Percentiles rank a stretch among this genome's conserved stretches.
These are phyloP conservation scores for Apodemus sylvaticus DNA, from an alignment of 2,113 vertebrate species.

Conservation along the genomic window DNA sequence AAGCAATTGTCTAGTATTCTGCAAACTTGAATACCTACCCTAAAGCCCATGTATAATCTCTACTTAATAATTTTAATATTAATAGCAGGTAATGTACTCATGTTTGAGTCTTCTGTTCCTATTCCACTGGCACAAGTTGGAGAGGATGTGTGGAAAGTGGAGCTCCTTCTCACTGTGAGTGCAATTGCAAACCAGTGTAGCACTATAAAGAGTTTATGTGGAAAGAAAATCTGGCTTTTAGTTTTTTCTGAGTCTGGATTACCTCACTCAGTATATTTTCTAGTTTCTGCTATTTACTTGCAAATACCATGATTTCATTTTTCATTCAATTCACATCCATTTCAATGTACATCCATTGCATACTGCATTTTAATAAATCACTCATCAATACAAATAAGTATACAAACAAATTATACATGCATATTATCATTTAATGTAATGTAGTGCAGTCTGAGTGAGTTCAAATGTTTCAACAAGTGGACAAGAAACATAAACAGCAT, in stretches of 20 bases:
- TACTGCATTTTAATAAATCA: background rate
- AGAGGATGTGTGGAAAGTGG: background rate
- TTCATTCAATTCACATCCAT: background rate
- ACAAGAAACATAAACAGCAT: background rate
- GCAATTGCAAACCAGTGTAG: background rate
- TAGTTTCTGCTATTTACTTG: background rate
- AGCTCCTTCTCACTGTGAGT: background rate
- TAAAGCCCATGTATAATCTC: background rate
- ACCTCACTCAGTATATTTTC: background rate
- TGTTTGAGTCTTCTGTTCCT: background rate
- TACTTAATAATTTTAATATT: background rate
- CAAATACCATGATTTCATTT: background rate
- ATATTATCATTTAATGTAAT: background rate
- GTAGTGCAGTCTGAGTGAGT: background rate
- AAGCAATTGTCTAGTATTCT: background rate
- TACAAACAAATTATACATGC: background rate
- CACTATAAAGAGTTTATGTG: background rate
- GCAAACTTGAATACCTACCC: background rate
- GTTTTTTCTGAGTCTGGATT: background rate
- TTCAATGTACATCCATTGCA: background rate
- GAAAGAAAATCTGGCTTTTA: background rate
- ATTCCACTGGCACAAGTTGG: background rate
- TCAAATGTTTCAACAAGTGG: background rate
- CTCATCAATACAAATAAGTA: background rate
- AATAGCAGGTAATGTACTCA: background rate